phyloP scores from a whole-genome alignment of 2,888 invertebrate species.

The Phyllotreta striolata region DNA sequence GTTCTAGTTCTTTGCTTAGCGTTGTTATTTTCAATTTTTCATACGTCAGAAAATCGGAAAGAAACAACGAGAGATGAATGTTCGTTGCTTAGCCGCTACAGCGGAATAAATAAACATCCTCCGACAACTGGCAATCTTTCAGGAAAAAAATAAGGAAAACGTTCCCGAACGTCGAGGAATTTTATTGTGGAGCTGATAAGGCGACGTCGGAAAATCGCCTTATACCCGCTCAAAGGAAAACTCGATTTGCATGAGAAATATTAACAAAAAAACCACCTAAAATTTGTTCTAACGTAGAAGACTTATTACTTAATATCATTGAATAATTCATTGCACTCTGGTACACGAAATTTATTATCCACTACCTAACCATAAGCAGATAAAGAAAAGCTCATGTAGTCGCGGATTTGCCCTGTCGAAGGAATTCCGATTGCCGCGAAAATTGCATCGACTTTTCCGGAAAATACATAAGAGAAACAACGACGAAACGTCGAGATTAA shows the following conservation, averaged over 20 bases:
- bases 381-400: neutral
- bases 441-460: constrained; percentile 9
- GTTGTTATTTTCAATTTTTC: no score
- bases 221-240: constrained; percentile 2
- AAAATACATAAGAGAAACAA: constrained; percentile 8
- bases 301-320: no score
- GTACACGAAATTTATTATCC: no score
- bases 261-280: neutral
- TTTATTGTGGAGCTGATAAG: constrained; percentile 17
- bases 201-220: constrained; percentile 9
- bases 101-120: constrained; percentile 1
- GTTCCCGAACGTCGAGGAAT: constrained; percentile 8
- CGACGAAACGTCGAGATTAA: constrained; percentile 4
- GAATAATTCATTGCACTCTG: no score
- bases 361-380: no score
- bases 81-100: constrained; percentile 8
- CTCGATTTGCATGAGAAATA: constrained; percentile 13
- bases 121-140: constrained; percentile 9
- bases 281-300: no score
- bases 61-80: neutral
- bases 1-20: no score
- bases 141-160: constrained; percentile 11
- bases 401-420: constrained; percentile 10
- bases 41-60: no score
- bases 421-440: constrained; percentile 7